Base-by-base conservation (phyloP, 2,888 invertebrate genomes). In the Habroteleia sp. region DNA sequence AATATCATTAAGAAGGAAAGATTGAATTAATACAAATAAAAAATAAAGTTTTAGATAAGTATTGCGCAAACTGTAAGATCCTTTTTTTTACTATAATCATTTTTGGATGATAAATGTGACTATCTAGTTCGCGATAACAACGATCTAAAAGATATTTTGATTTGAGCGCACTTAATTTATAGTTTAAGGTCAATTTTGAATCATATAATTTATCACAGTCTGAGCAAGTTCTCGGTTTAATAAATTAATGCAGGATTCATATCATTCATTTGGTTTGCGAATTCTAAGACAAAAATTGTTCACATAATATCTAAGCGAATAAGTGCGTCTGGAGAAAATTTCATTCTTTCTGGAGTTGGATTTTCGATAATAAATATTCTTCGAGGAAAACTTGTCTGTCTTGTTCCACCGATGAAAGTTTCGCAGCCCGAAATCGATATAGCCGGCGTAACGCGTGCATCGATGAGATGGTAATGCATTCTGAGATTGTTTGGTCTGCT, bases 391-490 rank as follows among this genome's bases (percentile, higher is more conserved):
- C 65, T 62, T 68, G 58, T 58, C 63, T 58, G 65, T 66, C 63
- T 63, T 46, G 62, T 58, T 72, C 60, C 39, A 23, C 60, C 68
- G 72, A 63, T 58, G 54, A 52, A 69, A 73, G 73, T 75, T 76
- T 63, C 52, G 68, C 42, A 58, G 62, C 58, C 65, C 68, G 72
- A 74, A 74, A 72, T 76, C 72, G 76, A 78, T 78, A 68, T 74
- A 65, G 52, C 63, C 66, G 41, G 72, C 48, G 74, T 60, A 78
- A 72, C 77, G 74, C 58, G 77, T 77, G 78, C 74, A 77, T 73
- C 79, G 68, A 68, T 63, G 60, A 74, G 77, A 81, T 79, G 85
- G 82, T 85, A 85, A 87, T 85, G 86, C 85, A 86, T 84, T 84
- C 83, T 80, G 79, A 82, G 79, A 78, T 79, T 77, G 79, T 78